phyloP scores from a whole-genome alignment of 2,888 invertebrate species.

The Drosophila limbata region DNA sequence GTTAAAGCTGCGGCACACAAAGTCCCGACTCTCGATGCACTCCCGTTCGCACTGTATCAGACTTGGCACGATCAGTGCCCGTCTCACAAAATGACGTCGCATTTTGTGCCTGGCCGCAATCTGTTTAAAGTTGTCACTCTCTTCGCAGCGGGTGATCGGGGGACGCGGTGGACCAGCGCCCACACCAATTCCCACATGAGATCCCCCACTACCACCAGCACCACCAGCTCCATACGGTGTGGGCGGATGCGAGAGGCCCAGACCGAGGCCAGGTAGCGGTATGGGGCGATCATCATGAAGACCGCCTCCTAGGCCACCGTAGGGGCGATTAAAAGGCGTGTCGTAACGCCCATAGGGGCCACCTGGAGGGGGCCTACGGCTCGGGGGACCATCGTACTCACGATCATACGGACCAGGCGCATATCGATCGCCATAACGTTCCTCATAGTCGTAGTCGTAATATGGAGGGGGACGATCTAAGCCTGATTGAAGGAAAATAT shows the following conservation, averaged over 20 bases:
- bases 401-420: slow-evolving; percentile 79
- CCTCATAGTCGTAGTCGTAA: slow-evolving; percentile 84
- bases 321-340: slow-evolving; percentile 82
- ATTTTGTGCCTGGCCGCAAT: slow-evolving; percentile 92
- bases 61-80: slow-evolving; percentile 90
- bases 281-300: slow-evolving; percentile 76
- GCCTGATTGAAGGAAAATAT: slow-evolving; percentile 57
- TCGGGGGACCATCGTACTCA: slow-evolving; percentile 82
- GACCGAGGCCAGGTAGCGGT: slow-evolving; percentile 70
- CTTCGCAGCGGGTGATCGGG: slow-evolving; percentile 89
- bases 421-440: slow-evolving; percentile 81
- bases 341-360: slow-evolving; percentile 83
- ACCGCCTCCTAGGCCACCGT: slow-evolving; percentile 62
- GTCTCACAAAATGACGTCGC: slow-evolving; percentile 91
- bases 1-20: slow-evolving; percentile 94
- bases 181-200: slow-evolving; percentile 71
- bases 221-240: slow-evolving; percentile 56
- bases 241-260: slow-evolving; percentile 69
- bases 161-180: slow-evolving; percentile 85
- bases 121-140: slow-evolving; percentile 93
- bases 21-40: slow-evolving; percentile 93
- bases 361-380: slow-evolving; percentile 69
- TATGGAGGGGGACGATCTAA: slow-evolving; percentile 83
- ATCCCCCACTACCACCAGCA: slow-evolving; percentile 29
- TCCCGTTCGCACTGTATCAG: slow-evolving; percentile 93